Evolutionary conservation across 2,888 invertebrate genomes (phyloP).

Genomic region (Pasiphila rectangulata): DNA sequence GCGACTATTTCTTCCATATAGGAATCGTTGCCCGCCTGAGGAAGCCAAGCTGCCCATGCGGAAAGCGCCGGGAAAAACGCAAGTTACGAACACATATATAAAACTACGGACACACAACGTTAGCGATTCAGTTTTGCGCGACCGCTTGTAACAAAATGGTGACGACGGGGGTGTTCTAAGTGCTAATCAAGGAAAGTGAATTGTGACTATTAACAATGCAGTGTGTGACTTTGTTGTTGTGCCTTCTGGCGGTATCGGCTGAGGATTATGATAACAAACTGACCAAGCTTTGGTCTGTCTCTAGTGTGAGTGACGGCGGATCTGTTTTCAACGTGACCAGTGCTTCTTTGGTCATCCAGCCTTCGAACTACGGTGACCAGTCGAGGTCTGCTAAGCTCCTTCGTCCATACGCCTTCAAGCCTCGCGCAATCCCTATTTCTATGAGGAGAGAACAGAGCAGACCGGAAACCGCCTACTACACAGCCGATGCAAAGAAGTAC

Average conservation of each 20-base stretch:
- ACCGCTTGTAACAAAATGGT: slow-evolving; percentile 74
- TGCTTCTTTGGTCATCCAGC: slow-evolving; percentile 61
- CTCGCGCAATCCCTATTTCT: slow-evolving; percentile 62
- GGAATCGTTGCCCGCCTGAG: slow-evolving; percentile 54
- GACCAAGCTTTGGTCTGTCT: slow-evolving; percentile 62
- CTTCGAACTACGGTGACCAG: slow-evolving; percentile 47
- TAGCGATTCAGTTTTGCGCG: slow-evolving; percentile 76
- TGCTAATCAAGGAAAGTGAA: slow-evolving; percentile 61
- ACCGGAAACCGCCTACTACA: slow-evolving; percentile 60
- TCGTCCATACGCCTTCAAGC: slow-evolving; percentile 58
- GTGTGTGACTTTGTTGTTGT: slow-evolving; percentile 57
- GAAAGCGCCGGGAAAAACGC: slow-evolving; percentile 72
- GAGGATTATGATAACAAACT: slow-evolving; percentile 58
- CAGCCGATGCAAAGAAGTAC: slow-evolving; percentile 50
- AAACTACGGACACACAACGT: slow-evolving; percentile 68
- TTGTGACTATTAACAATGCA: slow-evolving; percentile 39
- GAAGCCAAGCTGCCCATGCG: slow-evolving; percentile 66
- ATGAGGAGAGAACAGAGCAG: slow-evolving; percentile 44
- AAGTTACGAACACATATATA: slow-evolving; percentile 74
- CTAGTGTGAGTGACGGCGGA: slow-evolving; percentile 57
- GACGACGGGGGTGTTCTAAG: slow-evolving; percentile 48
- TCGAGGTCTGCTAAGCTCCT: slow-evolving; percentile 44
- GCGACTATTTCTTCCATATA: slow-evolving; percentile 61
- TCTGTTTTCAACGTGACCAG: slow-evolving; percentile 63
- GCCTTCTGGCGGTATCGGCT: slow-evolving; percentile 48